phyloP scores from a whole-genome alignment of 2,888 invertebrate genomes.

The Allolobophora icterica region DNA sequence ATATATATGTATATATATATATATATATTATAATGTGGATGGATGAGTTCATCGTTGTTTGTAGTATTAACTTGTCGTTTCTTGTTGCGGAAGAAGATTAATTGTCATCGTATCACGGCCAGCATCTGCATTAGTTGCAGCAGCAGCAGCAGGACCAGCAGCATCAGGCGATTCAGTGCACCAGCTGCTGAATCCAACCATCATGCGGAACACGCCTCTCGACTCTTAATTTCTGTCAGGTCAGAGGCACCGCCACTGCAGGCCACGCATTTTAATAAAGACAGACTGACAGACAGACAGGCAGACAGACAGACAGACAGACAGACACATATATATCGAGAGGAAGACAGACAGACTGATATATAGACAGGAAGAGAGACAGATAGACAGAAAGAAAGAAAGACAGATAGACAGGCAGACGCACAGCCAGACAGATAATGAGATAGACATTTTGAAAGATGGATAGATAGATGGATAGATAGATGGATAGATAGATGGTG shows the following conservation, averaged over 20 bases:
- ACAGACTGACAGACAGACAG: background rate
- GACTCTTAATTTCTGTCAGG: slow-evolving; percentile 10
- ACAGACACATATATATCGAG: background rate
- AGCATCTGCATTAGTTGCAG: background rate
- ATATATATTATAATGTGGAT: background rate
- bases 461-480: too few species aligned
- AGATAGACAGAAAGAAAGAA: background rate
- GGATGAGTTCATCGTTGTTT: background rate
- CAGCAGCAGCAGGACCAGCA: background rate
- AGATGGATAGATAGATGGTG: background rate
- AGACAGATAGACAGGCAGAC: background rate
- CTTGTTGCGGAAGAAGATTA: background rate
- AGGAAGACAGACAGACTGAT: background rate
- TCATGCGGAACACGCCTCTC: background rate
- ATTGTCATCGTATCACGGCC: background rate
- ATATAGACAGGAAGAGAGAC: background rate
- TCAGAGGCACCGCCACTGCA: background rate
- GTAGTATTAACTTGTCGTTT: background rate
- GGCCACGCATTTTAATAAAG: background rate
- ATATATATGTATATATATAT: background rate
- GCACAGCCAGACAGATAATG: background rate
- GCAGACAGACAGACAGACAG: too few species aligned
- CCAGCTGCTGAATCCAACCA: background rate
- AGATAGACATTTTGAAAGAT: background rate
- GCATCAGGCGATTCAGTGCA: background rate